Conservation (phyloP, 2,113 vertebrate species). For the Ibidorhyncha struthersii region DNA sequence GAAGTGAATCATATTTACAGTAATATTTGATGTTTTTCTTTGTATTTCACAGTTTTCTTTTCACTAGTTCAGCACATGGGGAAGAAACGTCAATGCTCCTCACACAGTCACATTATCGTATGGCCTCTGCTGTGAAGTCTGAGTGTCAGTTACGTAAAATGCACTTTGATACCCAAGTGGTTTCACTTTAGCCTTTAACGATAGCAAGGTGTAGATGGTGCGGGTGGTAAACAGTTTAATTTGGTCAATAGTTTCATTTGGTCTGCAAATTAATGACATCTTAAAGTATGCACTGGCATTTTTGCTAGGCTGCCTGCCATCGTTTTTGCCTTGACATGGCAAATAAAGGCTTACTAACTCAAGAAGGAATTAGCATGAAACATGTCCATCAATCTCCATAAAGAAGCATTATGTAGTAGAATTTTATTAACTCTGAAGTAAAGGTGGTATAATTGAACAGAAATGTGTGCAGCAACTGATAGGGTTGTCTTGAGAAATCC, state of each 20-base stretch:
- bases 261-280: constrained; percentile 65
- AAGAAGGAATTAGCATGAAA: constrained; percentile 71
- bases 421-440: constrained; percentile 52
- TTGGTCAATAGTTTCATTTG: constrained; percentile 74
- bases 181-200: not conserved
- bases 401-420: constrained; percentile 35
- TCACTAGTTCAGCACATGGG: not conserved
- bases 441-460: constrained; percentile 8
- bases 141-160: not conserved
- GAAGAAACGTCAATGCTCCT: not conserved
- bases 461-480: constrained; percentile 29
- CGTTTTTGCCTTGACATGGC: constrained; percentile 59
- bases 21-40: not conserved
- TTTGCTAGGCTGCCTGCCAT: constrained; percentile 71
- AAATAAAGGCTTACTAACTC: constrained; percentile 67
- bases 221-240: constrained; percentile 65
- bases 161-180: not conserved
- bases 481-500: constrained; percentile 13
- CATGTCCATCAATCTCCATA: constrained; percentile 65
- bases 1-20: not conserved
- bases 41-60: not conserved
- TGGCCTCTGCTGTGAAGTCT: not conserved
- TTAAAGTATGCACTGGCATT: constrained; percentile 69
- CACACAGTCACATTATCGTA: rapidly evolving
- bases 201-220: not conserved